Percentiles rank a stretch among this genome's conserved stretches.
These are phyloP conservation scores for Amphibalanus amphitrite DNA, from an alignment of 1,140 invertebrate genomes.

Conservation along the genomic window DNA sequence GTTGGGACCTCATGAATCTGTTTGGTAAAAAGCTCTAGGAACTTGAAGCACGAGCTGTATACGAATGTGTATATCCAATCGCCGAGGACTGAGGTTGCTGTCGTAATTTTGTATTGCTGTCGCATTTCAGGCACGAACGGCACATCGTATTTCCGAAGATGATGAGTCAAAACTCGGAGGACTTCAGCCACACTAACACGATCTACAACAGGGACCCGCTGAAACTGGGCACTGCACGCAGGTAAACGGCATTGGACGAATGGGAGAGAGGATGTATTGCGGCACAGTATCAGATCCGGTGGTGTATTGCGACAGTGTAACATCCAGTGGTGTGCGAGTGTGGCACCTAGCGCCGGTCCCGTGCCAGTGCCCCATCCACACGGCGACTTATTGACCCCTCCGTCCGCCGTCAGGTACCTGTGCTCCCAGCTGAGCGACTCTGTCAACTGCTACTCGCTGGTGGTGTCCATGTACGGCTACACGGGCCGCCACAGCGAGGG, in stretches of 20 bases:
- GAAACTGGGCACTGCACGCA: conserved; percentile 68
- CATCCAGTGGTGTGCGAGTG: too few relatives aligned
- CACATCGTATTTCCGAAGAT: conserved; percentile 78
- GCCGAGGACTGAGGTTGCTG: too few relatives aligned
- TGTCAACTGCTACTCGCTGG: conserved; percentile 64
- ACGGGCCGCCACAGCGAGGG: conserved; percentile 40
- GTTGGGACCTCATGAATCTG: not conserved
- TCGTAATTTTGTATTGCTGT: too few relatives aligned
- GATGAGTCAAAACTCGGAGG: conserved; percentile 62
- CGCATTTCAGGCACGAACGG: conserved; percentile 48
- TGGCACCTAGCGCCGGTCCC: too few relatives aligned
- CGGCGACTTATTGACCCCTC: conserved; percentile 1
- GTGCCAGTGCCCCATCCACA: too few relatives aligned
- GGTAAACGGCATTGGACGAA: conserved; percentile 24
- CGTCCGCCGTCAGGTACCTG: conserved; percentile 30
- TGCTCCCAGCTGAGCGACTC: conserved; percentile 44
- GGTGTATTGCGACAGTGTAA: not conserved
- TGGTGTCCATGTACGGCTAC: conserved; percentile 75
- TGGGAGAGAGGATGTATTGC: conserved; percentile 3
- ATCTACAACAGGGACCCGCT: conserved; percentile 75
- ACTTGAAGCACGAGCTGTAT: too few relatives aligned
- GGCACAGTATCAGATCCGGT: not conserved
- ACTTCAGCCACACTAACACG: conserved; percentile 60
- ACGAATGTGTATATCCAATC: too few relatives aligned
- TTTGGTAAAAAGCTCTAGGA: too few relatives aligned